Percentiles rank a stretch among this genome's conserved stretches.
These are phyloP conservation scores for Gavialis gangeticus DNA, from an alignment of 2,113 vertebrate species.

Conservation along the genomic window DNA sequence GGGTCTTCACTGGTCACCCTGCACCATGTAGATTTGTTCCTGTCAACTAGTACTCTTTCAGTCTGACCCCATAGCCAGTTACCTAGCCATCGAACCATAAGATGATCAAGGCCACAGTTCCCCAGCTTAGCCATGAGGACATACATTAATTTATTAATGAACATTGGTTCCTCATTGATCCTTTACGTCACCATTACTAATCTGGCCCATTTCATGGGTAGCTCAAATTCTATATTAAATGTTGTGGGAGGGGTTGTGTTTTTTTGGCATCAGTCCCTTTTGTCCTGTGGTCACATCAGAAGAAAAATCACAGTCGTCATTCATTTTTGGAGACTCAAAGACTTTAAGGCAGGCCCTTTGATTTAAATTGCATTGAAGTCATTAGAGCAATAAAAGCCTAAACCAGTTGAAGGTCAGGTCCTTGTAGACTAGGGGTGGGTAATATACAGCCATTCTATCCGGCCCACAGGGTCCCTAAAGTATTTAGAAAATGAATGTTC, in stretches of 20 bases:
- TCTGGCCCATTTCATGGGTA: slow-evolving; percentile 36
- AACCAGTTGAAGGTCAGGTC: not conserved
- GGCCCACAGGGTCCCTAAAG: too few relatives aligned
- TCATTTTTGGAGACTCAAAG: not conserved
- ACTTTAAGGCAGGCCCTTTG: slow-evolving; percentile 23
- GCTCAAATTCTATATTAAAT: slow-evolving; percentile 18
- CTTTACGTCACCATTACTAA: not conserved
- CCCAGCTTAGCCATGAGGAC: too few relatives aligned
- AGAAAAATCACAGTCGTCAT: not conserved
- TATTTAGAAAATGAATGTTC: too few relatives aligned
- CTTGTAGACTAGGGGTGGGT: not conserved
- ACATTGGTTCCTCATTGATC: slow-evolving; percentile 10
- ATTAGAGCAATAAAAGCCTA: not conserved
- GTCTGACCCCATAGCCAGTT: too few relatives aligned
- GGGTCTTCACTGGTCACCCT: too few relatives aligned
- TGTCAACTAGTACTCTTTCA: too few relatives aligned
- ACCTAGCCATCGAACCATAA: too few relatives aligned
- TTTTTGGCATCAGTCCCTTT: not conserved
- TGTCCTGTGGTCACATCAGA: slow-evolving; percentile 6
- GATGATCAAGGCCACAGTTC: too few relatives aligned
- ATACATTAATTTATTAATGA: not conserved
- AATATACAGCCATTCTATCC: too few relatives aligned
- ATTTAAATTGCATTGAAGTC: not conserved
- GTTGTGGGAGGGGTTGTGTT: not conserved
- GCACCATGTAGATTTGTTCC: too few relatives aligned